Evolutionary conservation across 2,797 vertebrate species (phyloP).

Genomic region (Sebastes cheni): DNA sequence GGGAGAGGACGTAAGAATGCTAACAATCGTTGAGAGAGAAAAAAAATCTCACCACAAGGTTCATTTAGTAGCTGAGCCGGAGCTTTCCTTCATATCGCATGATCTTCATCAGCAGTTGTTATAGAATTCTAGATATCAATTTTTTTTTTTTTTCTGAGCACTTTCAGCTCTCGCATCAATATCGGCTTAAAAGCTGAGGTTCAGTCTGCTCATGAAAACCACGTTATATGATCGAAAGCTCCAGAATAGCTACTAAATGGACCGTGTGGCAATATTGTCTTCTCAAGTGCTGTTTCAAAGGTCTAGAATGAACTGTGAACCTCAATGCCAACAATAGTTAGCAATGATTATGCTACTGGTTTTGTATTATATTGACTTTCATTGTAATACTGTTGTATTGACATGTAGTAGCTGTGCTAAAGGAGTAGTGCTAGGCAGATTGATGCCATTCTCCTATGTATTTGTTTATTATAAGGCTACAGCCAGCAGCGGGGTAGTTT

Average conservation of each 20-base stretch:
- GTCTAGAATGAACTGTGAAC: neutral
- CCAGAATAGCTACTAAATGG: neutral
- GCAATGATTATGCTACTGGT: neutral
- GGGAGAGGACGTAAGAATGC: constrained; percentile 1
- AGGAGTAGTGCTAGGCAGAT: neutral
- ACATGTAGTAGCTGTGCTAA: neutral
- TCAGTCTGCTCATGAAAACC: neutral
- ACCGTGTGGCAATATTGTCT: neutral
- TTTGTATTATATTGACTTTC: neutral
- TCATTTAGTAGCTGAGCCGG: neutral
- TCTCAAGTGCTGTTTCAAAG: neutral
- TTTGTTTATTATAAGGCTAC: neutral
- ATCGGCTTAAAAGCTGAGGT: neutral
- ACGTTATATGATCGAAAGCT: neutral
- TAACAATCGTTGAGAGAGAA: neutral
- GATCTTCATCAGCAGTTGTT: neutral
- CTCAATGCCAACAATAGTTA: neutral
- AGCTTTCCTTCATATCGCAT: neutral
- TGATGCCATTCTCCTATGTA: too few relatives aligned
- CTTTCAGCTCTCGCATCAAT: neutral
- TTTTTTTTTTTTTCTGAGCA: neutral
- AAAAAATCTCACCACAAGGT: neutral
- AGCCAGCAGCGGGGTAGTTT: neutral
- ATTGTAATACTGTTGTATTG: neutral
- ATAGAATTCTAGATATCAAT: neutral